A percentile compares a stretch with the other conserved stretches of the same genome.
Conservation (phyloP, 2,888 invertebrate genomes). For the Globia sparganii region DNA sequence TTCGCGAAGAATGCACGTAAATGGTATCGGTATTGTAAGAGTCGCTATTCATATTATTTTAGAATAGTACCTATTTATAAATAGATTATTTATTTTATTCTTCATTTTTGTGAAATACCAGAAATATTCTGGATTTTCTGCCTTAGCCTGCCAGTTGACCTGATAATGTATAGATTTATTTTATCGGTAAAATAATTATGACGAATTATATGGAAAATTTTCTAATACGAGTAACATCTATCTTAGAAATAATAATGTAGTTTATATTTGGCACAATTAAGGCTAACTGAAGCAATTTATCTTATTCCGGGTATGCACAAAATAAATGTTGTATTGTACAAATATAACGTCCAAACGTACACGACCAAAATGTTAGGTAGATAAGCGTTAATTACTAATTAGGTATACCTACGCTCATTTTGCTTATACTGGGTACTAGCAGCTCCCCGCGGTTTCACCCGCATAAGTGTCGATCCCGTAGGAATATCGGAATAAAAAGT, state of each 20-base stretch:
- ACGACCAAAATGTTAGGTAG: not conserved
- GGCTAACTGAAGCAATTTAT: not conserved
- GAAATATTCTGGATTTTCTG: not conserved
- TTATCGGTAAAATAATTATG: not conserved
- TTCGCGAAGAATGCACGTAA: slow-evolving; percentile 30
- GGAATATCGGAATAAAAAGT: no score
- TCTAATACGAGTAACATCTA: not conserved
- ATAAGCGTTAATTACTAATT: not conserved
- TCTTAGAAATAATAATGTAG: not conserved
- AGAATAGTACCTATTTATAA: not conserved
- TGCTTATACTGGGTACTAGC: not conserved
- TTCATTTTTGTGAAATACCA: not conserved
- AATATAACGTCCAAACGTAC: not conserved
- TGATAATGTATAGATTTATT: not conserved
- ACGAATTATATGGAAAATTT: not conserved
- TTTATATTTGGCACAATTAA: not conserved
- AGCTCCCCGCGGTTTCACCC: no score
- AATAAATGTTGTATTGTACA: not conserved
- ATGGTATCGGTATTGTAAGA: slow-evolving; percentile 4
- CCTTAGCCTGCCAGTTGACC: not conserved
- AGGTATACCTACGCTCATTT: not conserved
- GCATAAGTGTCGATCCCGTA: no score
- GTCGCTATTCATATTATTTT: slow-evolving; percentile 8
- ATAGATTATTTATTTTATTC: not conserved
- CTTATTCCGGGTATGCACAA: not conserved